phyloP scores from a whole-genome alignment of 2,113 vertebrate genomes.

The Hippopotamus amphibius region DNA sequence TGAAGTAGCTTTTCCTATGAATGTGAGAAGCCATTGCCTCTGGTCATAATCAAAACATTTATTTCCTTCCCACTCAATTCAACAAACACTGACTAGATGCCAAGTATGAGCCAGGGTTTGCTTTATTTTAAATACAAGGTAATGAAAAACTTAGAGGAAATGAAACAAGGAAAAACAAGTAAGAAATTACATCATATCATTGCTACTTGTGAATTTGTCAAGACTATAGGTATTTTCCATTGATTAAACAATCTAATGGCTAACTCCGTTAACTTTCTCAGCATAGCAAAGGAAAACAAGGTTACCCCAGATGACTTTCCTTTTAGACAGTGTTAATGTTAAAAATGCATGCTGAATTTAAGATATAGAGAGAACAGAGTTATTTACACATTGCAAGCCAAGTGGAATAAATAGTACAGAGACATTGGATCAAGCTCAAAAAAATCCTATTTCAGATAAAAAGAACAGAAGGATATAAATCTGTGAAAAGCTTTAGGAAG shows the following conservation, averaged over 20 bases:
- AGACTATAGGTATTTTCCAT: slow-evolving; percentile 40
- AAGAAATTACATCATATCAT: slow-evolving; percentile 50
- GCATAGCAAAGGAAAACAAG: not conserved
- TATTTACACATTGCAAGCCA: not conserved
- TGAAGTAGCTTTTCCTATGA: not conserved
- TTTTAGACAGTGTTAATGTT: not conserved
- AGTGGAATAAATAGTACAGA: not conserved
- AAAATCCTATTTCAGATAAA: not conserved
- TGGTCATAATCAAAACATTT: slow-evolving; percentile 52
- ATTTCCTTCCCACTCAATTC: slow-evolving; percentile 37
- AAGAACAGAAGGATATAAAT: not conserved
- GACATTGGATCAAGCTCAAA: not conserved
- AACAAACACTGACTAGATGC: slow-evolving; percentile 2
- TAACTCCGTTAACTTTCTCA: slow-evolving; percentile 52
- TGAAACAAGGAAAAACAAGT: slow-evolving; percentile 57
- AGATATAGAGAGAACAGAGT: not conserved
- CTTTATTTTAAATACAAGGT: slow-evolving; percentile 55
- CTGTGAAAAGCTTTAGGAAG: not conserved
- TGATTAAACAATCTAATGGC: slow-evolving; percentile 26
- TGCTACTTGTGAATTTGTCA: not conserved
- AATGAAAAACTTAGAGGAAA: slow-evolving; percentile 61
- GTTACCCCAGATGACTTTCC: not conserved
- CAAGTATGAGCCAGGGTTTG: not conserved
- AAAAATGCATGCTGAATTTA: not conserved
- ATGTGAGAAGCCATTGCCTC: not conserved